These are phyloP conservation scores for Bimastos eiseni DNA, from an alignment of 2,888 invertebrate genomes.

Conservation along the genomic window DNA sequence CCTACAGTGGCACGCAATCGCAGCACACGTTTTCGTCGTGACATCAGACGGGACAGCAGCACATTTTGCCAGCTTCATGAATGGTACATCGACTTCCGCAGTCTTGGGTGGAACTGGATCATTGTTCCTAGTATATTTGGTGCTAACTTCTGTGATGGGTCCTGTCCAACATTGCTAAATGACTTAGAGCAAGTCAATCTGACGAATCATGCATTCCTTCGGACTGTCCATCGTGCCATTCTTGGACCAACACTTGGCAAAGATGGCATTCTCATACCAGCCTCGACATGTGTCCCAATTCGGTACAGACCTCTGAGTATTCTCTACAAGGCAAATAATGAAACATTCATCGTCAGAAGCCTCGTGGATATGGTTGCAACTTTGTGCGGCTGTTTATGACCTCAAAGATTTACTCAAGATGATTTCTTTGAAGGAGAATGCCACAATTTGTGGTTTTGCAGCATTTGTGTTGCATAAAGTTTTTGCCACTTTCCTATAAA, in stretches of 20 bases:
- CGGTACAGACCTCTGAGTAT: constrained; percentile 13
- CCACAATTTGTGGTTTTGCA: neutral
- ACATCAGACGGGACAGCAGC: neutral
- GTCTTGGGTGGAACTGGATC: constrained; percentile 18
- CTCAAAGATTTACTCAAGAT: neutral
- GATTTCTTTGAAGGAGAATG: neutral
- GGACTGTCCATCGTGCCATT: constrained; percentile 17
- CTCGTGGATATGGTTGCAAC: constrained; percentile 1
- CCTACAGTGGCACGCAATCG: neutral
- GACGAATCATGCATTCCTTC: constrained; percentile 19
- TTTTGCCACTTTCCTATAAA: neutral
- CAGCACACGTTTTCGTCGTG: neutral
- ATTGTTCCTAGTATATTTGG: neutral
- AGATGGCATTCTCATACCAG: neutral
- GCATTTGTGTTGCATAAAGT: neutral
- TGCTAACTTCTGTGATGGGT: constrained; percentile 6
- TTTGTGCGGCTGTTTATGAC: constrained; percentile 15
- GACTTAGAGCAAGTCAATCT: constrained; percentile 14
- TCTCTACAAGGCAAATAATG: constrained; percentile 19
- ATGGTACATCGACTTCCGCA: neutral
- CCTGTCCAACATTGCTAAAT: neutral
- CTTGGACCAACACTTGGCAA: neutral
- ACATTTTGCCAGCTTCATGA: neutral
- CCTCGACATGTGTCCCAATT: neutral
- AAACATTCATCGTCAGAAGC: neutral